Conservation (phyloP, 2,888 invertebrate genomes). For the Leptogaster cylindrica region DNA sequence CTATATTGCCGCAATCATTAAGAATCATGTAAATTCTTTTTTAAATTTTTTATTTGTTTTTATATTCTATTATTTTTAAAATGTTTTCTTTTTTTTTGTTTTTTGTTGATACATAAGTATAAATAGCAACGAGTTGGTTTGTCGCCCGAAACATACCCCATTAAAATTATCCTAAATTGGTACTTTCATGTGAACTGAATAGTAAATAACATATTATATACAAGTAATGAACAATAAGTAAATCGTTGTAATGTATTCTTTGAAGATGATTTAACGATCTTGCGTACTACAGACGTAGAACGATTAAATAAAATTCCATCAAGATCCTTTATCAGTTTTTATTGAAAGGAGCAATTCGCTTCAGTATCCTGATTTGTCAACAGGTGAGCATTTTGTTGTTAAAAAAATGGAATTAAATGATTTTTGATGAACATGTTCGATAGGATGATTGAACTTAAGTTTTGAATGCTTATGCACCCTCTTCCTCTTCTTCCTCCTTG, state of each 20-base stretch:
- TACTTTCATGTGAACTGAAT: slow-evolving; percentile 43
- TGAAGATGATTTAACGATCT: slow-evolving; percentile 1
- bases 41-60: slow-evolving; percentile 15
- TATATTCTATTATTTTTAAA: slow-evolving; percentile 8
- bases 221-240: slow-evolving; percentile 21
- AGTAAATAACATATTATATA: slow-evolving; percentile 34
- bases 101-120: slow-evolving; percentile 39
- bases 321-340: slow-evolving; percentile 40
- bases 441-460: not conserved
- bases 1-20: no score
- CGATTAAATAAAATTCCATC: slow-evolving; percentile 39
- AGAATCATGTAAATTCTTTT: not conserved
- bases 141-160: slow-evolving; percentile 42
- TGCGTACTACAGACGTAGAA: slow-evolving; percentile 7
- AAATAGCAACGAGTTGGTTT: slow-evolving; percentile 44
- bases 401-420: slow-evolving; percentile 42
- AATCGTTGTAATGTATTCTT: slow-evolving; percentile 19
- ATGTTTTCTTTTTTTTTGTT: slow-evolving; percentile 15
- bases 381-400: slow-evolving; percentile 37
- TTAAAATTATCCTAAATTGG: slow-evolving; percentile 40
- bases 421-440: slow-evolving; percentile 24
- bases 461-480: slow-evolving; percentile 54
- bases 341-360: slow-evolving; percentile 26
- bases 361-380: slow-evolving; percentile 39
- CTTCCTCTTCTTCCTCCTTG: slow-evolving; percentile 82